phyloP scores from a whole-genome alignment of 2,888 invertebrate genomes.

The Rhimphoctona megacephalus region DNA sequence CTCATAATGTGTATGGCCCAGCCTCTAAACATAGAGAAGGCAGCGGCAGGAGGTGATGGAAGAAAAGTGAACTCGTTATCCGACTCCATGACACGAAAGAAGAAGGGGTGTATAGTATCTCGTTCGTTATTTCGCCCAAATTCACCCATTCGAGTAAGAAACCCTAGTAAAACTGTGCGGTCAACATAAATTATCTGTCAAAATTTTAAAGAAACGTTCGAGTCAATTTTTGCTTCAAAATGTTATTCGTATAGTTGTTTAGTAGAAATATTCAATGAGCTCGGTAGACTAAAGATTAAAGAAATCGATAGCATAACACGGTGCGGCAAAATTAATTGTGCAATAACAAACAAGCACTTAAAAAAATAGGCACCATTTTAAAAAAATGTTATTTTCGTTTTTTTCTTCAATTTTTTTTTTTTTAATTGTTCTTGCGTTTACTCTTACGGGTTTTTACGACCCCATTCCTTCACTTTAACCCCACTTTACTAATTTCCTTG shows the following conservation, averaged over 20 bases:
- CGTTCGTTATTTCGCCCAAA: constrained; percentile 72
- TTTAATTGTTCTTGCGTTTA: no score
- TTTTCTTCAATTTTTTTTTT: no score
- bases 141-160: constrained; percentile 19
- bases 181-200: not conserved
- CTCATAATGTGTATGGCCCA: constrained; percentile 30
- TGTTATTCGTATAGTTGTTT: not conserved
- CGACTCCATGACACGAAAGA: constrained; percentile 75
- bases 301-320: not conserved
- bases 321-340: not conserved
- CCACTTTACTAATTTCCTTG: no score
- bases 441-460: no score
- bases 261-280: not conserved
- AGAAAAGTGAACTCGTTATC: constrained; percentile 75
- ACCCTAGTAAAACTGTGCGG: not conserved
- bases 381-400: no score
- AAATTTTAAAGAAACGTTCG: not conserved
- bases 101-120: constrained; percentile 70
- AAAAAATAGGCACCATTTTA: no score
- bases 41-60: not conserved
- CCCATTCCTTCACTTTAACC: no score
- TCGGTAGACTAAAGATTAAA: not conserved
- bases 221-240: not conserved
- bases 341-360: no score
- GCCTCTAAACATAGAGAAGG: constrained; percentile 10